Evolutionary conservation across 92 coral and sea anemone genomes (phyloP), one percentile per base, ranked within the genome.

Genomic region (Umimayanthus kanabou): DNA sequence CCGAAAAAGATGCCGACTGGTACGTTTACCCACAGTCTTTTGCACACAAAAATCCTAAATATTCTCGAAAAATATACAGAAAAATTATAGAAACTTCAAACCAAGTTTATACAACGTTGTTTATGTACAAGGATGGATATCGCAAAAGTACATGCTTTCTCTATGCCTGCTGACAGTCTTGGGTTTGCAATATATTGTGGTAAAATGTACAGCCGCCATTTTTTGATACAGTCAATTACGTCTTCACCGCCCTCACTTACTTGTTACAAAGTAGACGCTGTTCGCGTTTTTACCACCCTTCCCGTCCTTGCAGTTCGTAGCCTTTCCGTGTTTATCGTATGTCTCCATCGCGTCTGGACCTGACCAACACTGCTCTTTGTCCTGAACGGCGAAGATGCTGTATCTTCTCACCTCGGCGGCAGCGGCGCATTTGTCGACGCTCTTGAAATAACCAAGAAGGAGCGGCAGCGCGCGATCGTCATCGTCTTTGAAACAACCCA

Each of bases 341-440:
- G 86, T 81, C 40, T 81, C 85, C 85, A 81, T 65, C 2, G 57
- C 76, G 37, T 65, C 53, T 43, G 85, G 85, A 14, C 85, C 85
- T 4, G 85, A 81, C 85, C 85, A 81, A 42, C 85, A 81, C 33
- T 39, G 49, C 20, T 40, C 76, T 13, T 23, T n/a, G 33, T 81
- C 39, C 30, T 81, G 85, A 39, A 81, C 14, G 16, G 33, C 85
- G 5, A 81, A 64, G 7, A 81, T 81, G 30, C 43, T 65, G 76
- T 65, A 69, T 18, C 26, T 47, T 20, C 76, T 81, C 29, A 58
- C 85, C 7, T 81, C 75, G 39, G 85, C 85, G 23, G 70, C 76
- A 15, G 50, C 57, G 10, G 85, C 76, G 23, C 85, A 81, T 45
- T 33, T 33, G 33, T 81, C 58, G 39, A 81, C 39, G 22, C 47